A percentile compares a stretch with the other conserved stretches of the same genome.
Evolutionary conservation across 2,888 invertebrate species (phyloP).

Genomic region (Nephrotoma appendiculata): DNA sequence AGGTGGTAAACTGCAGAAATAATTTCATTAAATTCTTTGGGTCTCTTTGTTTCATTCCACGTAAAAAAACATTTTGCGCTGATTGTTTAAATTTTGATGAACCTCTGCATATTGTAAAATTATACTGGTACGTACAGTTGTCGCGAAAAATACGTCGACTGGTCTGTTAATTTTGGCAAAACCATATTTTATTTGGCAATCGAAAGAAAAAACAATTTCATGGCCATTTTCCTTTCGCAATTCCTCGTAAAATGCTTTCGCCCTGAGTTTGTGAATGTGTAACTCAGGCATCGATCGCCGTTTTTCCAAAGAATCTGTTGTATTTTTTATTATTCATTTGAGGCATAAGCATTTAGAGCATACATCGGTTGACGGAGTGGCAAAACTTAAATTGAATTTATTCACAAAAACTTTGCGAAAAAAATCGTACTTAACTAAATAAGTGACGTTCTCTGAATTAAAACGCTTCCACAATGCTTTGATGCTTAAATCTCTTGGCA

Average conservation of each 20-base stretch:
- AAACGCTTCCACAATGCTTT: too few relatives aligned
- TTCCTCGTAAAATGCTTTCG: not conserved
- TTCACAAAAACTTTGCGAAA: too few relatives aligned
- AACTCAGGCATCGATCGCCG: not conserved
- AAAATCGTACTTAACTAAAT: too few relatives aligned
- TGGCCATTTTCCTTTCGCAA: not conserved
- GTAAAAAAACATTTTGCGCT: not conserved
- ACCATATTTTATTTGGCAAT: too few relatives aligned
- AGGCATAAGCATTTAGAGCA: not conserved
- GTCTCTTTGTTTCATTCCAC: not conserved
- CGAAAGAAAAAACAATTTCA: too few relatives aligned
- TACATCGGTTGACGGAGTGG: not conserved
- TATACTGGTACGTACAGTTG: not conserved
- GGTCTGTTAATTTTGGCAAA: too few relatives aligned
- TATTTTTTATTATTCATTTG: not conserved
- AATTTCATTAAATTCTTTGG: too few relatives aligned
- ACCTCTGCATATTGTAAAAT: not conserved
- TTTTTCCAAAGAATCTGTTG: not conserved
- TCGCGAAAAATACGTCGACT: too few relatives aligned
- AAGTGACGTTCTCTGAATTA: too few relatives aligned
- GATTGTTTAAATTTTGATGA: not conserved
- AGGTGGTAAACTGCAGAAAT: not conserved
- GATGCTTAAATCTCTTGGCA: too few relatives aligned
- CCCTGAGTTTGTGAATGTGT: not conserved
- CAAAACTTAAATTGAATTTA: not conserved